Percentiles rank a stretch among this genome's conserved stretches.
Conservation (phyloP, 2,113 vertebrate genomes). For the Macroglossus sobrinus region DNA sequence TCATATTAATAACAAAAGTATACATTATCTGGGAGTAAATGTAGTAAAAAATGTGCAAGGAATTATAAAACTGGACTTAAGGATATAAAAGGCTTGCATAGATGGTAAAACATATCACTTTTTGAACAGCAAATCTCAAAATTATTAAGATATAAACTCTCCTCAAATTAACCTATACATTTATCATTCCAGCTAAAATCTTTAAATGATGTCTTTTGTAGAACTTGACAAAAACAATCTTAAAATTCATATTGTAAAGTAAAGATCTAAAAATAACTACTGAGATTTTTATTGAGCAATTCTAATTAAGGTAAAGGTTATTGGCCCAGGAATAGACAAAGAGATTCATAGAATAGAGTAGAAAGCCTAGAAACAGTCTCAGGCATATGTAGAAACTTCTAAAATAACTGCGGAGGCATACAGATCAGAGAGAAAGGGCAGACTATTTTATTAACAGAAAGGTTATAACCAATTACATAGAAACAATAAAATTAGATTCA, state of each 20-base stretch:
- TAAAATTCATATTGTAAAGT: neutral
- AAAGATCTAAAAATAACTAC: conserved; percentile 15
- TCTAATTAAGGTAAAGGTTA: neutral
- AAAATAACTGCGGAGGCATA: neutral
- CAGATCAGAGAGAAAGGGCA: neutral
- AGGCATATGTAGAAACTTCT: neutral
- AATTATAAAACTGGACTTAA: conserved; percentile 25
- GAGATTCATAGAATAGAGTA: neutral
- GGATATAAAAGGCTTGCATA: neutral
- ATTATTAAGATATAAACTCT: neutral
- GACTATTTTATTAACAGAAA: neutral
- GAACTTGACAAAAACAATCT: conserved; percentile 25
- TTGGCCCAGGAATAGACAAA: neutral
- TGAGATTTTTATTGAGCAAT: neutral
- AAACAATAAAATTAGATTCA: neutral
- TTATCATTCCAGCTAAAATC: conserved; percentile 12
- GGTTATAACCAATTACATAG: neutral
- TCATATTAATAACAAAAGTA: neutral
- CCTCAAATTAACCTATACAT: neutral
- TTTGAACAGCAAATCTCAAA: neutral
- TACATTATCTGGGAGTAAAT: neutral
- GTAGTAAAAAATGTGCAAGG: conserved; percentile 12
- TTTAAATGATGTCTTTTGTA: neutral
- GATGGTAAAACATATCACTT: neutral
- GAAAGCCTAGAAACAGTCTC: neutral